Evolutionary conservation across 2,113 vertebrate species (phyloP), one percentile per base, ranked within the genome.

Genomic region (Hydrolagus affinis): DNA sequence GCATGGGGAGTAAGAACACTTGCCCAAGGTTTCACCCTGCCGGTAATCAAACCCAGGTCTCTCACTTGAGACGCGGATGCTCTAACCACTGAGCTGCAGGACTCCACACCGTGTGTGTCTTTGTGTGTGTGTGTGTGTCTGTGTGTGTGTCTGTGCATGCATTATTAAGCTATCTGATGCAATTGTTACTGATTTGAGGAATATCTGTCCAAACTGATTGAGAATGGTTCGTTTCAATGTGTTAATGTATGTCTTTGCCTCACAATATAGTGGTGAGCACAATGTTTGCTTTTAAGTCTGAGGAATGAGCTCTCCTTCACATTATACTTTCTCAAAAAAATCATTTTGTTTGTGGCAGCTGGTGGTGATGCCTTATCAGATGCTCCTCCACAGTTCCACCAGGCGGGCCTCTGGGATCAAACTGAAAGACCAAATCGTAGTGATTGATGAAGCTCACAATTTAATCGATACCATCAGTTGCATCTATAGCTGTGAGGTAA

Each of bases 381-480:
- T 95, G 88, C 89, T 99, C 86, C 93, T 99, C 85, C 97, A 98
- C 15, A 95, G 94, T 15, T 94, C 94, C 17, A 97, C 97, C 10
- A 93, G 98, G 78, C 94, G 57, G 0, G 96, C 97, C 0, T 94
- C 97, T 0, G 97, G 98, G 7, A 91, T 99, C 91, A 95, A 93
- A 88, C 93, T 99, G 72, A 96, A 96, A 89, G 95, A 94, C 86
- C 98, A 99, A 91, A 94, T 99, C 0, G 93, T 96, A 59, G 95
- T 99, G 87, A 97, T 99, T 73, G 98, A 99, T 0, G 97, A 99
- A 90, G 98, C 97, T 0, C 98, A 99, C 92, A 99, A 99, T 89
- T 95, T 99, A 64, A 95, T 95, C 0, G 98, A 99, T 89, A 95
- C 96, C 15, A 96, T 99, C 86, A 96, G 95, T 9, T 91, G 91